These are phyloP conservation scores for Chrysotoxum bicinctum DNA, from an alignment of 2,888 invertebrate species.

Conservation along the genomic window DNA sequence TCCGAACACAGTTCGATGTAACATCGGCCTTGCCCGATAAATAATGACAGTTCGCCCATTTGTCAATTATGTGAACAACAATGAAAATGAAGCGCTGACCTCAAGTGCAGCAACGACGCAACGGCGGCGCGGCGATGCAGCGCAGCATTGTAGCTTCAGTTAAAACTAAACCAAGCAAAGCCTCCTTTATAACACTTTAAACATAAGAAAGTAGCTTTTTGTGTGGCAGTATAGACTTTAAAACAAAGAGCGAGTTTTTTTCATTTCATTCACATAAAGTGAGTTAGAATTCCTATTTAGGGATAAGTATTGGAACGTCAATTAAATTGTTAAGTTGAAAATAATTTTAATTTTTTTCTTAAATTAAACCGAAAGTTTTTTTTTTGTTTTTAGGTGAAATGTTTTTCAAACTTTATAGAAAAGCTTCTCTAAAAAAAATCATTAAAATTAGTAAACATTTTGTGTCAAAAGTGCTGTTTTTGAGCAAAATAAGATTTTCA, in stretches of 20 bases:
- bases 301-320: background rate
- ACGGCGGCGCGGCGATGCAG: background rate
- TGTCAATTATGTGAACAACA: conserved; percentile 15
- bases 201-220: conserved; percentile 53
- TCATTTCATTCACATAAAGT: conserved; percentile 15
- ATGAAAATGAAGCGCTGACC: conserved; percentile 46
- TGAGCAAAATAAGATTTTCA: too few relatives aligned
- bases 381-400: too few relatives aligned
- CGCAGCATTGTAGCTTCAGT: conserved; percentile 13
- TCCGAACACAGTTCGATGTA: conserved; percentile 8
- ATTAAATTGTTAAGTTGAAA: too few relatives aligned
- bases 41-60: conserved; percentile 57
- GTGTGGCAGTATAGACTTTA: background rate
- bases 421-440: too few relatives aligned
- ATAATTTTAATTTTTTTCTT: too few relatives aligned
- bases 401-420: too few relatives aligned
- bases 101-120: conserved; percentile 33
- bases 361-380: too few relatives aligned
- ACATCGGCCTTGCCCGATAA: conserved; percentile 32
- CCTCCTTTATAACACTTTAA: conserved; percentile 9
- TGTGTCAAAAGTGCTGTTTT: too few relatives aligned
- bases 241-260: conserved; percentile 56
- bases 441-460: too few relatives aligned
- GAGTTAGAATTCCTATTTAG: background rate
- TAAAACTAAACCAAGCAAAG: conserved; percentile 23